Evolutionary conservation across 2,797 vertebrate species (phyloP), one percentile per base, ranked within the genome.

Genomic region (Siniperca obscura): DNA sequence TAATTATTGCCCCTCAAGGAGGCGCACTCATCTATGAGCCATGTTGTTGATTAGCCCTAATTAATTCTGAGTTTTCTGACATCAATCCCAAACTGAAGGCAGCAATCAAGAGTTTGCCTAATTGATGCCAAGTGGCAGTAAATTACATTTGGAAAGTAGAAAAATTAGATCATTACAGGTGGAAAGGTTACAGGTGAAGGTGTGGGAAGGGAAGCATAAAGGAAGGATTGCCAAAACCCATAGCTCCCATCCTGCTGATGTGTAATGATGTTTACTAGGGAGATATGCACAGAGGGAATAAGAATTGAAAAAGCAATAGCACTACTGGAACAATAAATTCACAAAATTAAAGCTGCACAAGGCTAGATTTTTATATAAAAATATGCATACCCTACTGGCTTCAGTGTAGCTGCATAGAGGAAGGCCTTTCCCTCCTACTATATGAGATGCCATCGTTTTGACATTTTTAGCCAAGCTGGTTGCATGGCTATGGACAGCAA

Each of bases 41-140:
- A 1, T 56, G 61, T 36, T 48, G 70, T 38, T 78, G 73, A 82
- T 83, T 77, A 70, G 27, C 57, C 42, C 46, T 65, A 76, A 88
- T 83, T 86, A 74, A 86, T 85, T 83, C n/a, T 2, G 16, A 70
- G n/a, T 75, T 75, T 81, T 78, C 74, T 85, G 53, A 71, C 80
- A 85, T 83, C 59, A 55, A 57, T 87, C 70, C 78, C 56, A 69
- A 73, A 76, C 64, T 80, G 52, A 48, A 59, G 48, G 81, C 68
- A 71, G 34, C 48, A 77, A 61, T 78, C 74, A 80, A 50, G 74
- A 55, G 60, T 69, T 70, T 48, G 57, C 42, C 27, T 86, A 71
- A 90, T 82, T 83, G 65, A 85, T 71, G 81, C 75, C 84, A 91
- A 86, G 76, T 82, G 50, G 72, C 72, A 30, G 71, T 86, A 81